Evolutionary conservation across 1,140 invertebrate genomes (phyloP), one percentile per base, ranked within the genome.

Genomic region (Drosophila carrolli): DNA sequence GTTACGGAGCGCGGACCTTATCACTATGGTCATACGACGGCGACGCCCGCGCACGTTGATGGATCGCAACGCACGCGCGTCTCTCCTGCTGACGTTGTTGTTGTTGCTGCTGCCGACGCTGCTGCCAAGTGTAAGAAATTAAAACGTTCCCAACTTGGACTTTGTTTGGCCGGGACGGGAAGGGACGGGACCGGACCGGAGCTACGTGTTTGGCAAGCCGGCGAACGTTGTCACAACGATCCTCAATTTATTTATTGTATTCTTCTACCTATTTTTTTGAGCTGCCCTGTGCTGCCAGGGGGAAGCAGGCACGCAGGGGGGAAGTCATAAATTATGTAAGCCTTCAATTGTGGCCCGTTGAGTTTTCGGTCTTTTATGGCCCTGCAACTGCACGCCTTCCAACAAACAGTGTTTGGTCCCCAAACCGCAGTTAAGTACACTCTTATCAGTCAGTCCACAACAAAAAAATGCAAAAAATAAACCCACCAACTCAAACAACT

Each of bases 271-370:
- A 71, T 80, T 50, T 70, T 48, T 27, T 41, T 13, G 13, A 3
- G 6, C 9, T n/a, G 11, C 13, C 7, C 8, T n/a, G 29, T 43
- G 67, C 70, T 72, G 66, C 66, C 67, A 58, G 37, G 65, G 68
- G 68, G 53, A 58, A 71, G 53, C 29, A 53, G 48, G 51, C 53
- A 60, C 29, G 59, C 63, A 48, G 81, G 61, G 76, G 78, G 83
- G 84, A 89, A 89, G 84, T 89, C 84, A 89, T 89, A 89, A 89
- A 89, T 89, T 89, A 89, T 89, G 84, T 89, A 89, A 89, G 73
- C 59, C 54, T 71, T 71, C 67, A 70, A 71, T 71, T 71, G 67
- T 70, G 50, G 48, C 47, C 54, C 54, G 55, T 27, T 54, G 61
- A 48, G 48, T 75, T 40, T 67, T 75, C 32, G 51, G 70, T 55